Percentiles rank a stretch among this genome's conserved stretches.
Evolutionary conservation across 2,888 invertebrate genomes (phyloP).

Genomic region (Metellina segmentata): DNA sequence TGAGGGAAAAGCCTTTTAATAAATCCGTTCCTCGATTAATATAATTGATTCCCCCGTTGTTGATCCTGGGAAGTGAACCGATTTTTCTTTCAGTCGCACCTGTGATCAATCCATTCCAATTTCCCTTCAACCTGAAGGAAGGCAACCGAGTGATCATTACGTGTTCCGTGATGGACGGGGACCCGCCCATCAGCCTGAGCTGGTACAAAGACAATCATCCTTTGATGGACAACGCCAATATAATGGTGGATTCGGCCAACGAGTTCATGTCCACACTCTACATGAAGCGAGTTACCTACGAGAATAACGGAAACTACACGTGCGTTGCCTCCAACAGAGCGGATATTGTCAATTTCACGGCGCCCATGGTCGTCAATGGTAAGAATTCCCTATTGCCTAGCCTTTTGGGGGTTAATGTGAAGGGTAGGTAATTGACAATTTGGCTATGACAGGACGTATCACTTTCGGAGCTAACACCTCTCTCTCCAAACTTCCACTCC

Average conservation of each 20-base stretch:
- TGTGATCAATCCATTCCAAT: constrained; percentile 83
- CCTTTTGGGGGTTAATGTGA: neutral
- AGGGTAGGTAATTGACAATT: neutral
- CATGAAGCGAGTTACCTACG: constrained; percentile 77
- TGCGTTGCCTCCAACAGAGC: constrained; percentile 76
- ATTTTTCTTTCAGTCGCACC: constrained; percentile 81
- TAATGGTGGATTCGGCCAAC: constrained; percentile 69
- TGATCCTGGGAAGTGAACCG: no score
- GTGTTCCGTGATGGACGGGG: constrained; percentile 80
- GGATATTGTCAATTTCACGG: constrained; percentile 69
- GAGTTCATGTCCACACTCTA: constrained; percentile 78
- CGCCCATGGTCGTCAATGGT: constrained; percentile 77
- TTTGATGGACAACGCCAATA: constrained; percentile 61
- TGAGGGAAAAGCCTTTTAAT: no score
- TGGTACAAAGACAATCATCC: constrained; percentile 83
- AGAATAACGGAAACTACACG: constrained; percentile 77
- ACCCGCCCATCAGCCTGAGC: constrained; percentile 79
- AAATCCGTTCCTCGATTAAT: no score
- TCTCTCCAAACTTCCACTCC: no score
- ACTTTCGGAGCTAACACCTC: no score
- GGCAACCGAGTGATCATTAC: constrained; percentile 83
- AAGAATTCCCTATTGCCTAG: constrained; percentile 2
- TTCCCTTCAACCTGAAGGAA: constrained; percentile 79
- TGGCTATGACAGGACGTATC: no score
- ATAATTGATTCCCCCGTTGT: no score